Base-by-base conservation (phyloP, 2,797 vertebrate species). In the Chaunax sp. region DNA sequence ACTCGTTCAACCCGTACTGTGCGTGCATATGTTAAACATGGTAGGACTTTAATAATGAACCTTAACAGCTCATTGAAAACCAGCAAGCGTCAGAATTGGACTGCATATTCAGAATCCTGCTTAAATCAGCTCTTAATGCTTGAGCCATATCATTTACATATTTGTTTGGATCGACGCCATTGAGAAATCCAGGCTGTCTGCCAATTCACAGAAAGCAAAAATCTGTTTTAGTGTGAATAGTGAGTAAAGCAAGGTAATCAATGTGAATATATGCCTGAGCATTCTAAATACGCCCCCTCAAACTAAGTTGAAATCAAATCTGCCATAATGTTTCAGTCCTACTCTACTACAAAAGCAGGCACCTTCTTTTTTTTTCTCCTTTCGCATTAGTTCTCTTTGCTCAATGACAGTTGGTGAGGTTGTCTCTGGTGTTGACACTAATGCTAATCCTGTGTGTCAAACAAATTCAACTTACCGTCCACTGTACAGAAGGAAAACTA, bases 391-490 rank as follows among this genome's bases (percentile, higher is more conserved):
- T 74, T 82, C 55, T 55, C 38, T 10, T 66, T 61, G 75, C 75
- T 35, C 65, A 25, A 46, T 74, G 62, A 81, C 77, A 59, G 70
- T 81, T 88, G 82, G 82, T 74, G 66, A 78, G 77, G 75, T 80
- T 90, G 80, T 89, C 83, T 84, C 45, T 54, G 26, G 44, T 67
- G 67, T 50, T 92, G 87, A 90, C 87, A 60, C 63, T 89, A 90
- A 93, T 90, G 74, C 87, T 90, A 90, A 91, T 91, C 86, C 87
- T 37, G 30, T 45, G 30, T 45, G 66, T 86, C 86, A 90, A 76
- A 80, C 62, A 49, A 67, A 86, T 84, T 90, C 84, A 86, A 83
- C 85, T 90, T 86, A 74, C 67, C 81, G 82, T 88, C 82, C 90
- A 84, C 81, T 80, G 76, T 75, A 83, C 82, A 84, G 75, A 75